These are phyloP conservation scores for Galago senegalensis DNA, from an alignment of 2,797 vertebrate species.

Conservation along the genomic window DNA sequence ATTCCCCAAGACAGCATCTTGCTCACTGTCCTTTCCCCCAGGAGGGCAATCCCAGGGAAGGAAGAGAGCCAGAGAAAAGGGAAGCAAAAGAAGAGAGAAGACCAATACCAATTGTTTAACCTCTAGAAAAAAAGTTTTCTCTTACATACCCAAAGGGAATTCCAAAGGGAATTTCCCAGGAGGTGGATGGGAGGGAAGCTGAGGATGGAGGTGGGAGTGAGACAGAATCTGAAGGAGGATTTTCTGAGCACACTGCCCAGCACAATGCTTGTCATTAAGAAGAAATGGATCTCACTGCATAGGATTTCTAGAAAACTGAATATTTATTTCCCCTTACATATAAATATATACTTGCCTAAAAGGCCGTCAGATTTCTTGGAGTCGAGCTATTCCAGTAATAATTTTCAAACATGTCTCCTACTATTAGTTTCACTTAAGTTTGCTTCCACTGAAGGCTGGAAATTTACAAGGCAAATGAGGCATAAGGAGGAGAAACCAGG, in stretches of 20 bases:
- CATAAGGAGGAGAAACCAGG: constrained; percentile 31
- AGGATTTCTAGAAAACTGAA: constrained; percentile 47
- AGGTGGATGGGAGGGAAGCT: not conserved
- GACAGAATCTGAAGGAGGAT: not conserved
- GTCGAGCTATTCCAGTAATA: constrained; percentile 49
- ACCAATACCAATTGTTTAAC: not conserved
- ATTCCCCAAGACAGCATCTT: not conserved
- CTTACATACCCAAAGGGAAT: not conserved
- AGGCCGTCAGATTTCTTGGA: constrained; percentile 35
- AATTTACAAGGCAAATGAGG: constrained; percentile 55
- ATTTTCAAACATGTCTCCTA: not conserved
- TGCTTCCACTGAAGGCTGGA: not conserved
- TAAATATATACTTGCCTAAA: not conserved
- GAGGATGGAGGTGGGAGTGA: not conserved
- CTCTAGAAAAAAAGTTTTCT: not conserved
- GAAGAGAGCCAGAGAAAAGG: not conserved
- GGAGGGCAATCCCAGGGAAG: not conserved
- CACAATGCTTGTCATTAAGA: not conserved
- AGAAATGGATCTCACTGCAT: not conserved
- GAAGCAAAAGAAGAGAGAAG: not conserved
- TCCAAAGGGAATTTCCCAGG: not conserved
- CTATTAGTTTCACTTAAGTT: not conserved
- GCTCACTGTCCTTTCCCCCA: not conserved
- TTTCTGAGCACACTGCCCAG: not conserved
- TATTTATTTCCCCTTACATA: constrained; percentile 61